A percentile compares a stretch with the other conserved stretches of the same genome.
These are phyloP conservation scores for Spodoptera littoralis DNA, from an alignment of 2,888 invertebrate species.

Conservation along the genomic window DNA sequence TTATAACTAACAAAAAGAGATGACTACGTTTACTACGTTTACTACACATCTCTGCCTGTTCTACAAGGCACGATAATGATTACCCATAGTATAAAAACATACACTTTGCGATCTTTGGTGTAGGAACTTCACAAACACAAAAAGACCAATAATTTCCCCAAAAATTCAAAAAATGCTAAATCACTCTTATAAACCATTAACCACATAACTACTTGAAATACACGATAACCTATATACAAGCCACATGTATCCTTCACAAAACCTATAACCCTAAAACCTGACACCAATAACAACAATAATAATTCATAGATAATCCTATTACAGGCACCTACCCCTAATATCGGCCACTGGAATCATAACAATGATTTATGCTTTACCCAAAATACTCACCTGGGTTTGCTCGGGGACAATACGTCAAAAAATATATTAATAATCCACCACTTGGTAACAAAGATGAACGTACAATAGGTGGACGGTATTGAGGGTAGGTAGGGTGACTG, in stretches of 20 bases:
- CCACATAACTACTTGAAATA: neutral
- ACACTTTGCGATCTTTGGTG: no score
- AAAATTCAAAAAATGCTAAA: no score
- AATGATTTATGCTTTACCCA: slow-evolving; percentile 52
- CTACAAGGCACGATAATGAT: no score
- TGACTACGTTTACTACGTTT: no score
- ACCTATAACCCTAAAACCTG: slow-evolving; percentile 16
- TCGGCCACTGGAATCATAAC: slow-evolving; percentile 46
- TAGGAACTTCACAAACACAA: no score
- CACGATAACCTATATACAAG: neutral
- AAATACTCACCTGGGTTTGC: slow-evolving; percentile 47
- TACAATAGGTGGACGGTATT: slow-evolving; percentile 69
- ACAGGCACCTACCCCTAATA: slow-evolving; percentile 44
- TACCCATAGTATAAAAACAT: no score
- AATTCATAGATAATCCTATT: slow-evolving; percentile 55
- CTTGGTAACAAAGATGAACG: slow-evolving; percentile 57
- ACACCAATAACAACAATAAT: slow-evolving; percentile 45
- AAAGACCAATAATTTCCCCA: no score
- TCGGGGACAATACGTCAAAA: slow-evolving; percentile 60
- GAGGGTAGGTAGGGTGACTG: slow-evolving; percentile 28
- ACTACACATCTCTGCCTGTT: no score
- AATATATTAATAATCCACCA: slow-evolving; percentile 64
- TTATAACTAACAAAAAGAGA: no score
- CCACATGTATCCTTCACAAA: slow-evolving; percentile 9
- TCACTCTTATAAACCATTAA: no score